Evolutionary conservation across 2,797 vertebrate species (phyloP).

Genomic region (Morelia viridis): DNA sequence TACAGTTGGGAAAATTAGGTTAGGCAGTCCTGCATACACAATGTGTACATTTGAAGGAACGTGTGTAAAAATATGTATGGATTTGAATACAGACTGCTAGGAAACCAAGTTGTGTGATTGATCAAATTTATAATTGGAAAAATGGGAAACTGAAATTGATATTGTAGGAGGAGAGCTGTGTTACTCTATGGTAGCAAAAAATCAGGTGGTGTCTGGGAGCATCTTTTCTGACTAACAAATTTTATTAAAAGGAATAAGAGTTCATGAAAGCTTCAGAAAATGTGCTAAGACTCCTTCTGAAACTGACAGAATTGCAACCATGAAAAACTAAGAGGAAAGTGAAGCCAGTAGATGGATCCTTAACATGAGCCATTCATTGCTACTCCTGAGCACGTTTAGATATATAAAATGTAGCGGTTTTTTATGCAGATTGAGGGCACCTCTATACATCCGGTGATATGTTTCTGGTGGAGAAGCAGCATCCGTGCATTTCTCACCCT

Average conservation of each 20-base stretch:
- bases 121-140: background rate
- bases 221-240: background rate
- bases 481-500: background rate
- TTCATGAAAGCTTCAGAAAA: background rate
- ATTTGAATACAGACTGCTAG: background rate
- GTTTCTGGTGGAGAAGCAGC: background rate
- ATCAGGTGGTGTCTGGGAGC: background rate
- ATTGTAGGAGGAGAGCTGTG: background rate
- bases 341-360: background rate
- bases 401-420: background rate
- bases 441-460: background rate
- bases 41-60: background rate
- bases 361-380: background rate
- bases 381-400: background rate
- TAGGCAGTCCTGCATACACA: background rate
- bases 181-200: background rate
- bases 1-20: background rate
- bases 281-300: background rate
- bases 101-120: background rate
- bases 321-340: background rate
- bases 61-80: background rate
- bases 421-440: background rate
- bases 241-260: background rate
- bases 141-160: background rate
- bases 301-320: background rate